Conservation (phyloP, 53 echinoderm and acorn worm species). For the Zoroaster sp. region DNA sequence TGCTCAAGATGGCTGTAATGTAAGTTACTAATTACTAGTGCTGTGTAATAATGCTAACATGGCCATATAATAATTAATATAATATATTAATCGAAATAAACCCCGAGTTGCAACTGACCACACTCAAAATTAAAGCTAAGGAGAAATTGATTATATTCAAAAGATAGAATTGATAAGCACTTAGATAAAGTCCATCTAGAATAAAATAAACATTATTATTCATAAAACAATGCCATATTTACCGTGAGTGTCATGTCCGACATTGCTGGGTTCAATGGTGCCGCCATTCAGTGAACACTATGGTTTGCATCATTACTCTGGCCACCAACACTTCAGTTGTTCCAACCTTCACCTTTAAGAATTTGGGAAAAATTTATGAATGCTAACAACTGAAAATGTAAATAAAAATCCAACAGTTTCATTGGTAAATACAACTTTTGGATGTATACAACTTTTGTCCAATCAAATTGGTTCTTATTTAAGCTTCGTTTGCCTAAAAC, state of each 20-base stretch:
- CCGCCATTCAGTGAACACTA: slow-evolving; percentile 36
- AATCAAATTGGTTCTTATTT: not conserved
- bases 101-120: no score
- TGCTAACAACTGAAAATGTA: not conserved
- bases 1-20: no score
- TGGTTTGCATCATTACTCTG: not conserved
- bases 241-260: slow-evolving; percentile 60
- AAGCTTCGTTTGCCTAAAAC: no score
- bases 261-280: slow-evolving; percentile 34
- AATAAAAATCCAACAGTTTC: not conserved
- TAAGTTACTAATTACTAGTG: no score
- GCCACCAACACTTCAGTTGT: not conserved
- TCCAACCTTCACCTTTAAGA: slow-evolving; percentile 2
- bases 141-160: no score
- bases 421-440: not conserved
- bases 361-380: not conserved
- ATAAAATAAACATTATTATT: no score
- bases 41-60: no score
- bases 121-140: no score
- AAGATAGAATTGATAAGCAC: no score
- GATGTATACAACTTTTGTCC: not conserved
- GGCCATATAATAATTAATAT: no score
- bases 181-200: no score
- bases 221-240: slow-evolving; percentile 22
- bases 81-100: no score